phyloP scores from a whole-genome alignment of 1,140 invertebrate genomes.

The Lasioglossum albipes region DNA sequence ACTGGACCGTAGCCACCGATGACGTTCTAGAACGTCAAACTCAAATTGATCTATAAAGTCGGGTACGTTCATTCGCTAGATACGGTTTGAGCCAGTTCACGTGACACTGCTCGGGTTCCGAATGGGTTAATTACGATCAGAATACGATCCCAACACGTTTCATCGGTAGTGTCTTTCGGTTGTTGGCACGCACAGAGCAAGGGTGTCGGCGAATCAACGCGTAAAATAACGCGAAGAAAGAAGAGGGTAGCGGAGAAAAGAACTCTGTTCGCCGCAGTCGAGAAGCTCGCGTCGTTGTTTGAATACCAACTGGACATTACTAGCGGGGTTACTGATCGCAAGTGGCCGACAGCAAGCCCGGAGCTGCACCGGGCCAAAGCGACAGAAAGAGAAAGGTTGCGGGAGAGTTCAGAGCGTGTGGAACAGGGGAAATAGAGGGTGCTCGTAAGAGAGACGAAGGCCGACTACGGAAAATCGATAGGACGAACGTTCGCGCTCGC shows the following conservation, averaged over 20 bases:
- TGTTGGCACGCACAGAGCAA: too few species aligned
- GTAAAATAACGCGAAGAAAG: background rate
- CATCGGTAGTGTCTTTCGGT: background rate
- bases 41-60: too few species aligned
- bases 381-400: background rate
- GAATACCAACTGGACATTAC: conserved; percentile 14
- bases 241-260: too few species aligned
- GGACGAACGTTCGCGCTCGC: conserved; percentile 44
- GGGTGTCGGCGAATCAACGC: background rate
- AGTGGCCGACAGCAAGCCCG: conserved; percentile 21
- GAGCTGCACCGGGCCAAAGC: background rate
- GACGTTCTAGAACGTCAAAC: too few species aligned
- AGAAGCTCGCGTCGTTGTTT: background rate
- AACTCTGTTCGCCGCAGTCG: too few species aligned
- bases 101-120: too few species aligned
- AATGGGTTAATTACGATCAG: background rate
- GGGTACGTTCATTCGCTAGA: too few species aligned
- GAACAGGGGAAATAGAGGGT: conserved; percentile 8
- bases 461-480: conserved; percentile 56
- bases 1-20: too few species aligned
- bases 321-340: conserved; percentile 46
- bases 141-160: conserved; percentile 2
- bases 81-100: too few species aligned
- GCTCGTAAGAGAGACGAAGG: conserved; percentile 10
- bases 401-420: background rate